Conservation (phyloP, 2,888 invertebrate species). For the Geophilus truncorum region DNA sequence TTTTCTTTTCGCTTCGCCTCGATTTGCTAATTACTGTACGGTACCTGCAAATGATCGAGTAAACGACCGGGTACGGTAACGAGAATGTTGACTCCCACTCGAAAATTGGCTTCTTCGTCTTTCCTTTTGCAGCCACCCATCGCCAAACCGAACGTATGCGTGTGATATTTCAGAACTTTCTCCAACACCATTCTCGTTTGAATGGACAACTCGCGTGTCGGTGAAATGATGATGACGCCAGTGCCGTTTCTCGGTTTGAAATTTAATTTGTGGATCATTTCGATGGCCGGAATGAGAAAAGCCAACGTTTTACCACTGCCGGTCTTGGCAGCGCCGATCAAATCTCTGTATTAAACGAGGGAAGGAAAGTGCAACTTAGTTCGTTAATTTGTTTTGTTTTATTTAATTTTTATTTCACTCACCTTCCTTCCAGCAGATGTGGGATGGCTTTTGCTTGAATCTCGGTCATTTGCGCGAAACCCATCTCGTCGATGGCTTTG, state of each 20-base stretch:
- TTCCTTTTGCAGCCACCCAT: constrained; percentile 93
- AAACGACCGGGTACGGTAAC: constrained; percentile 95
- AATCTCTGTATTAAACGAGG: constrained; percentile 58
- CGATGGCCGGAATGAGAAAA: constrained; percentile 91
- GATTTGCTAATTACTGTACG: not conserved
- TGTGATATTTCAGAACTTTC: constrained; percentile 83
- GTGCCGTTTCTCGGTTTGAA: constrained; percentile 92
- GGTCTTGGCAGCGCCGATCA: constrained; percentile 91
- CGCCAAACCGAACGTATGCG: constrained; percentile 84
- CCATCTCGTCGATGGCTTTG: constrained; percentile 84
- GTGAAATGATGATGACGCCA: constrained; percentile 88
- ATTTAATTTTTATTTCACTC: too few relatives aligned
- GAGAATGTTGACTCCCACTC: constrained; percentile 84
- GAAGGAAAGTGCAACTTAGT: not conserved
- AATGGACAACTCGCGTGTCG: constrained; percentile 94
- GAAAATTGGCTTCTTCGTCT: constrained; percentile 84
- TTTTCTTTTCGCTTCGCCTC: too few relatives aligned
- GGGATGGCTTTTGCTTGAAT: constrained; percentile 87
- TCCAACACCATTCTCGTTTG: constrained; percentile 97
- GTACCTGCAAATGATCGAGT: constrained; percentile 75
- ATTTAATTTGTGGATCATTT: constrained; percentile 79
- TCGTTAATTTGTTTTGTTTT: not conserved
- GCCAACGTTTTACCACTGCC: constrained; percentile 96
- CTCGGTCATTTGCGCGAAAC: constrained; percentile 90
- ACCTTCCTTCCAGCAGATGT: constrained; percentile 73